Evolutionary conservation across 2,113 vertebrate genomes (phyloP).

Genomic region (Oreochromis tanganicae): DNA sequence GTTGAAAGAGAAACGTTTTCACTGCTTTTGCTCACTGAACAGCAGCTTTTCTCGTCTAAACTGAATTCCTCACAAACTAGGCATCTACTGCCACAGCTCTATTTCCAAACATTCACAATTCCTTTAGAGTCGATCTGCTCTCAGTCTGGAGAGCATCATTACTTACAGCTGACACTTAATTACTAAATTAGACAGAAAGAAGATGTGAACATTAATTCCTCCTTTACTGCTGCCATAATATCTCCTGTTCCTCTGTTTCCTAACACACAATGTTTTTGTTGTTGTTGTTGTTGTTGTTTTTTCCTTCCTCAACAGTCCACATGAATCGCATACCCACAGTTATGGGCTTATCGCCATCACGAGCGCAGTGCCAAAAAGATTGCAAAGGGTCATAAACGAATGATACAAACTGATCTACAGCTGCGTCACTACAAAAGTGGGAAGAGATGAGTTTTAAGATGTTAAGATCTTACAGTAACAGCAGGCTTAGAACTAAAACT

Average conservation of each 20-base stretch:
- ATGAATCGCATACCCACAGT: not conserved
- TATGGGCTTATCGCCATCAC: not conserved
- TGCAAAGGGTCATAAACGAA: not conserved
- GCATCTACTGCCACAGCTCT: not conserved
- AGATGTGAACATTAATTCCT: not conserved
- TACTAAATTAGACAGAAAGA: not conserved
- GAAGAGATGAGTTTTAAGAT: not conserved
- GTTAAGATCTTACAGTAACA: not conserved
- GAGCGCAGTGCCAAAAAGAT: not conserved
- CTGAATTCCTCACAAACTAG: not conserved
- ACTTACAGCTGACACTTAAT: slow-evolving; percentile 4
- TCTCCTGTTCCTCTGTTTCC: not conserved
- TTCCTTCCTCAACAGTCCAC: not conserved
- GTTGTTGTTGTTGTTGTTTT: not conserved
- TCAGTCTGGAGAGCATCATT: not conserved
- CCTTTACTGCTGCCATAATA: not conserved
- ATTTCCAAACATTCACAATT: not conserved
- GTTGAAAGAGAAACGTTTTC: not conserved
- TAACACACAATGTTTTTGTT: not conserved
- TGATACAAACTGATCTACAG: not conserved
- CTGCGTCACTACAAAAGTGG: not conserved
- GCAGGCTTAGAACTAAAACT: not conserved
- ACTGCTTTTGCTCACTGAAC: not conserved
- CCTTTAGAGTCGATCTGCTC: not conserved
- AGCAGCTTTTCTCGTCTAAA: not conserved